Base-by-base conservation (phyloP, 2,888 invertebrate species). In the Herminia tarsipennalis region DNA sequence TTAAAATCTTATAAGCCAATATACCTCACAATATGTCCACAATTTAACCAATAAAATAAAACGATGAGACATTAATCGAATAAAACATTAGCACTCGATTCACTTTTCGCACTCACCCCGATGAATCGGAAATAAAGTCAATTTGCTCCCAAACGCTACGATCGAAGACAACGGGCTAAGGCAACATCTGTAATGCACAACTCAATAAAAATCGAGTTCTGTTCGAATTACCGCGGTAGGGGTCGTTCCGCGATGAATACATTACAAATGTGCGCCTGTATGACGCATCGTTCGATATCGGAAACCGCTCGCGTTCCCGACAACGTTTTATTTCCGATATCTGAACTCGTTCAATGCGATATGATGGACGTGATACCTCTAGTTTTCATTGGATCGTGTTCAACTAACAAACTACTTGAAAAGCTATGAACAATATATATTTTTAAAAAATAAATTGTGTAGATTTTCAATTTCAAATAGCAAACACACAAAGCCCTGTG, bases 261-360 rank as follows among this genome's bases (percentile, higher is more conserved):
- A 69, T 70, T 67, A 66, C 64, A 55, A 61, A 53, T 49, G 62
- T 48, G 49, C 43, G 63, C 51, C 45, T 50, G 61, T 58, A 58
- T 62, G 64, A 70, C 68, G 64, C 63, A 65, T 55, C 45, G 59
- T 37, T 52, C 56, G 56, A 57, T 73, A 67, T 70, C 65, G 73
- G 75, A 70, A 71, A 67, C 68, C 65, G 61, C 56, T 62, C 56
- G 33, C 66, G 66, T 66, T 61, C 65, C 62, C 65, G 61, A 64
- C 63, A 65, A 47, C 70, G 68, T 73, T 78, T 75, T 71, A 76
- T 73, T 70, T 70, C 70, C 74, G 67, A 70, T 71, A 74, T 70
- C 68, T 66, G 66, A 63, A 60, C 61, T 62, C 51, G 70, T 61
- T 66, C 67, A 72, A 69, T 73, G 73, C 65, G 62, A 65, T 68